Percentiles rank a stretch among this genome's conserved stretches.
Evolutionary conservation across 2,888 invertebrate genomes (phyloP).

Genomic region (Marronus borbonicus): DNA sequence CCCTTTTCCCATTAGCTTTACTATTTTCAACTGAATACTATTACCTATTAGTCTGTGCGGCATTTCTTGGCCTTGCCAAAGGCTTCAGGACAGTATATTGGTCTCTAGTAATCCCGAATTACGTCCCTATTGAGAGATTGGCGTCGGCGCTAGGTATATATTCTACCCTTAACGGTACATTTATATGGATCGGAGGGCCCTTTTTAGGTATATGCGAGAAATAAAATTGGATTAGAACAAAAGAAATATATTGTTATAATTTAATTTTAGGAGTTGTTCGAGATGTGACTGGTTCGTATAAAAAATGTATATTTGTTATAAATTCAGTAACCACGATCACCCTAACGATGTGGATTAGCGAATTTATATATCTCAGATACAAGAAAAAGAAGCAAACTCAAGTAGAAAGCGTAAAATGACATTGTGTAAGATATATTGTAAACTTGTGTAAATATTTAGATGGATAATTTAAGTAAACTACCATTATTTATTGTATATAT

Average conservation of each 20-base stretch:
- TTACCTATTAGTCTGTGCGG: conserved; percentile 71
- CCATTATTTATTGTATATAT: conserved; percentile 42
- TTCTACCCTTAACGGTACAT: conserved; percentile 79
- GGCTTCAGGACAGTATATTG: conserved; percentile 81
- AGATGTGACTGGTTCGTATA: conserved; percentile 76
- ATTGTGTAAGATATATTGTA: conserved; percentile 11
- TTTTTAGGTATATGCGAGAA: conserved; percentile 74
- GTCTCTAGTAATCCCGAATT: conserved; percentile 78
- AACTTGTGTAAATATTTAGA: conserved; percentile 27
- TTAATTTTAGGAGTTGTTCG: conserved; percentile 75
- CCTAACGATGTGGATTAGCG: conserved; percentile 75
- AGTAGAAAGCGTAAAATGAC: conserved; percentile 1
- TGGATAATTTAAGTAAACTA: not conserved
- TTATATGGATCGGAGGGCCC: conserved; percentile 76
- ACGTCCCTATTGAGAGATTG: conserved; percentile 78
- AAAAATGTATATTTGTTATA: conserved; percentile 75
- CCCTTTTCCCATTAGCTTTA: conserved; percentile 63
- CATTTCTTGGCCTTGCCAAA: conserved; percentile 78
- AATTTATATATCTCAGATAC: conserved; percentile 61
- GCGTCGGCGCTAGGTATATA: conserved; percentile 81
- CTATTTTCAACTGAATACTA: conserved; percentile 65
- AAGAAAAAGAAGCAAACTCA: conserved; percentile 45
- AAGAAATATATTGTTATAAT: conserved; percentile 5
- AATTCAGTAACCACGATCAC: conserved; percentile 76
- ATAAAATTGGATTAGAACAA: conserved; percentile 34